Percentiles rank a stretch among this genome's conserved stretches.
These are phyloP conservation scores for Hormaphis cornu DNA, from an alignment of 1,140 invertebrate genomes.

Conservation along the genomic window DNA sequence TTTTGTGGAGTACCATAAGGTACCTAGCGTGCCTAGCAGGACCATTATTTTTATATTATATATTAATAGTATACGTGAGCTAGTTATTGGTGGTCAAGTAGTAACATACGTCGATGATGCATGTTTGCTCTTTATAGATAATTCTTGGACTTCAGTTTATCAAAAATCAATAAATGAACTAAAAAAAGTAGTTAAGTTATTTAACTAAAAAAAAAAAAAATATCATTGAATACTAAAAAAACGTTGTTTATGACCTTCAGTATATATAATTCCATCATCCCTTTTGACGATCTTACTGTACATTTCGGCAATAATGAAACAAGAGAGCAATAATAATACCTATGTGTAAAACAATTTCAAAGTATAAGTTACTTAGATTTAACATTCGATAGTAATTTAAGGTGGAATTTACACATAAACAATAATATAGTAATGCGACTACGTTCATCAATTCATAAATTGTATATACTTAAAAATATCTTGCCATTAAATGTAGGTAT, in stretches of 20 bases:
- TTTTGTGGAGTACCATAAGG: conserved; percentile 4
- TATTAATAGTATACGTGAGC: not conserved
- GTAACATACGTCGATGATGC: not conserved
- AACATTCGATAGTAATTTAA: not conserved
- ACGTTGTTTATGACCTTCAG: not conserved
- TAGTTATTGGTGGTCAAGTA: not conserved
- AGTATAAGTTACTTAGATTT: not conserved
- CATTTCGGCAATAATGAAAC: not conserved
- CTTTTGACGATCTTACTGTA: not conserved
- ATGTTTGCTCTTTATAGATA: not conserved
- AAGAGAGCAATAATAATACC: not conserved
- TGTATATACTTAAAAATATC: not conserved
- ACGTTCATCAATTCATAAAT: not conserved
- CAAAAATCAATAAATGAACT: not conserved
- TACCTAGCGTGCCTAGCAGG: not conserved
- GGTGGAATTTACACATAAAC: not conserved
- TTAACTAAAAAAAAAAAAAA: not conserved
- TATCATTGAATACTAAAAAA: not conserved
- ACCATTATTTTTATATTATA: not conserved
- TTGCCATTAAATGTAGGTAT: not conserved
- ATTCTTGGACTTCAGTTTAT: not conserved
- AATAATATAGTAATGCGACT: not conserved
- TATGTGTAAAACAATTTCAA: not conserved
- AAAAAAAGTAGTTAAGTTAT: not conserved
- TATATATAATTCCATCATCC: not conserved